A percentile compares a stretch with the other conserved stretches of the same genome.
These are phyloP conservation scores for Drosophila kuntzei DNA, from an alignment of 2,888 invertebrate genomes.

Conservation along the genomic window DNA sequence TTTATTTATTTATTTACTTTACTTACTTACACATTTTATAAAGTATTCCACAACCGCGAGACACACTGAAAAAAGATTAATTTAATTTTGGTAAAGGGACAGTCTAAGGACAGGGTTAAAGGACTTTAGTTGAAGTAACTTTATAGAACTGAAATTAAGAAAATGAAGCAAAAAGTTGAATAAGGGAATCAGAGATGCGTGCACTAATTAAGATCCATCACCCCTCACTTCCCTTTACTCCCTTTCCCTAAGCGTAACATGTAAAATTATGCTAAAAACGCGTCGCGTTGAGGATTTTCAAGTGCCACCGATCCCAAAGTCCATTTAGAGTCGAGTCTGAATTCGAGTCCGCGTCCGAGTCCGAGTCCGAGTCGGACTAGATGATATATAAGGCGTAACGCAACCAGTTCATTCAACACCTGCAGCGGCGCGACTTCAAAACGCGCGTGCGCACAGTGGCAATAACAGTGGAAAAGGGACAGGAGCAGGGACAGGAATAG, in stretches of 20 bases:
- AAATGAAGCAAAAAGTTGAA: conserved; percentile 24
- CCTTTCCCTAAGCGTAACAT: conserved; percentile 17
- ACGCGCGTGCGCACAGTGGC: conserved; percentile 65
- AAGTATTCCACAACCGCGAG: too few species aligned
- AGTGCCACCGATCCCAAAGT: conserved; percentile 13
- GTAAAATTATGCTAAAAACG: conserved; percentile 49
- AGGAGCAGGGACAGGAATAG: conserved; percentile 1
- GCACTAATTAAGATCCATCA: conserved; percentile 57
- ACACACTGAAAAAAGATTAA: neutral
- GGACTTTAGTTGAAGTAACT: neutral
- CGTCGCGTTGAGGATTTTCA: conserved; percentile 22
- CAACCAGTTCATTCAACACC: conserved; percentile 78
- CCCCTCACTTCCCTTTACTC: neutral
- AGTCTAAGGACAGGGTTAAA: neutral
- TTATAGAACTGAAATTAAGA: conserved; percentile 7
- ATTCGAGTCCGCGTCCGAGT: conserved; percentile 6
- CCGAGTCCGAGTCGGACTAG: conserved; percentile 20
- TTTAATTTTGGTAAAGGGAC: neutral
- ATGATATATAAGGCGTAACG: conserved; percentile 68
- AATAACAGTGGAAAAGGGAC: conserved; percentile 3
- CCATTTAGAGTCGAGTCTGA: conserved; percentile 30
- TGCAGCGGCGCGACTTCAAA: conserved; percentile 64
- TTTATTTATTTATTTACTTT: too few species aligned
- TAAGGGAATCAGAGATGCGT: conserved; percentile 42
- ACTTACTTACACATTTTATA: too few species aligned